Conservation (phyloP, 1,140 invertebrate species). For the Anastrepha obliqua region DNA sequence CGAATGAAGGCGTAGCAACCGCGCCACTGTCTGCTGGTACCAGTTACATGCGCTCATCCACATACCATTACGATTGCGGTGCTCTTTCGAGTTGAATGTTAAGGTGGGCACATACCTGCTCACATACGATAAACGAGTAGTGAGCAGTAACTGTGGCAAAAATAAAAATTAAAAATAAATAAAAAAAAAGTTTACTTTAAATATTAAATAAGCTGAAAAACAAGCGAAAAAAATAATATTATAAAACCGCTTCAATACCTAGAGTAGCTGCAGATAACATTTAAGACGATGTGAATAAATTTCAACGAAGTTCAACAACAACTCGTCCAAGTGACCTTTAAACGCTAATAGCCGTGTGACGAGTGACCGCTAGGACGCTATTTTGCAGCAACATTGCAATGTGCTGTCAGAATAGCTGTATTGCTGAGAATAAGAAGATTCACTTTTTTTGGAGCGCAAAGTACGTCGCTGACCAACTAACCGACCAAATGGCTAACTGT, state of each 20-base stretch:
- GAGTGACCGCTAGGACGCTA: conserved; percentile 44
- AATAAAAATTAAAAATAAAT: not conserved
- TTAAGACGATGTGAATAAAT: not conserved
- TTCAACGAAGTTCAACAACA: conserved; percentile 16
- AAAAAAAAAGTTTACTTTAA: no score
- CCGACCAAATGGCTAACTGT: not conserved
- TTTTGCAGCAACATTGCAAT: not conserved
- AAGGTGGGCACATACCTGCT: conserved; percentile 32
- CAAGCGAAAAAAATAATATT: no score
- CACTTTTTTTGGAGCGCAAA: conserved; percentile 43
- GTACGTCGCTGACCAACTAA: not conserved
- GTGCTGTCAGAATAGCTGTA: not conserved
- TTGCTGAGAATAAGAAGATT: not conserved
- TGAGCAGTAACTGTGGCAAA: not conserved
- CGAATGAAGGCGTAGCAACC: not conserved
- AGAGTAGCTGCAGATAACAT: not conserved
- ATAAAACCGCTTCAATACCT: not conserved
- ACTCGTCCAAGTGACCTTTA: conserved; percentile 53
- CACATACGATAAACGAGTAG: not conserved
- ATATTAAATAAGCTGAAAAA: no score
- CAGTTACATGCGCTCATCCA: not conserved
- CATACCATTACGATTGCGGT: not conserved
- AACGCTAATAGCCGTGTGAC: conserved; percentile 33
- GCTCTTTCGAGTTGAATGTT: conserved; percentile 42
- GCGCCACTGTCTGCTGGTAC: not conserved